Percentiles rank a stretch among this genome's conserved stretches.
Conservation (phyloP, 1,140 invertebrate genomes). For the Melitaea cinxia region DNA sequence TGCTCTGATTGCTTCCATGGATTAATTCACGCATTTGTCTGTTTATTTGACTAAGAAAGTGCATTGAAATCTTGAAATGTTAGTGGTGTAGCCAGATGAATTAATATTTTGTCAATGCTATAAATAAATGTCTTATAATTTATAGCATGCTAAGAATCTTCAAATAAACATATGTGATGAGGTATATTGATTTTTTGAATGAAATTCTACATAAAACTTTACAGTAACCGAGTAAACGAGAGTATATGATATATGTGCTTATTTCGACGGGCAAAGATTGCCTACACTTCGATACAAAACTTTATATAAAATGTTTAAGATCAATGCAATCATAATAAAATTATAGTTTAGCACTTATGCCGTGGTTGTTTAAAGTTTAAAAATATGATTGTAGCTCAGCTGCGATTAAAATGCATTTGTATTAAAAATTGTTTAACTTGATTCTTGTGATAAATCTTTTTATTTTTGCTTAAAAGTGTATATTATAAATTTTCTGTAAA, state of each 20-base stretch:
- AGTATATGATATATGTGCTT: too few species aligned
- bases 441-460: slow-evolving; percentile 17
- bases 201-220: background rate
- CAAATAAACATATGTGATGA: background rate
- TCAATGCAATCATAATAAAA: background rate
- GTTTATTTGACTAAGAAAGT: slow-evolving; percentile 78
- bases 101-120: background rate
- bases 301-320: background rate
- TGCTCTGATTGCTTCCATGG: slow-evolving; percentile 74
- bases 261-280: too few species aligned
- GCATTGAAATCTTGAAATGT: background rate
- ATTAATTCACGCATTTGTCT: slow-evolving; percentile 73
- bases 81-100: background rate
- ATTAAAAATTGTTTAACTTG: slow-evolving; percentile 3
- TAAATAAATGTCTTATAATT: background rate
- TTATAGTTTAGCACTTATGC: background rate
- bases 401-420: background rate
- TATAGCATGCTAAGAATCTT: background rate
- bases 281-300: background rate
- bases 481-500: slow-evolving; percentile 11
- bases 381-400: slow-evolving; percentile 25
- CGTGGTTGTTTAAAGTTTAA: slow-evolving; percentile 3
- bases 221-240: background rate
- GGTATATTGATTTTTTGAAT: background rate
- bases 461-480: slow-evolving; percentile 5